phyloP scores from a whole-genome alignment of 2,888 invertebrate species.

The Ceramica pisi region DNA sequence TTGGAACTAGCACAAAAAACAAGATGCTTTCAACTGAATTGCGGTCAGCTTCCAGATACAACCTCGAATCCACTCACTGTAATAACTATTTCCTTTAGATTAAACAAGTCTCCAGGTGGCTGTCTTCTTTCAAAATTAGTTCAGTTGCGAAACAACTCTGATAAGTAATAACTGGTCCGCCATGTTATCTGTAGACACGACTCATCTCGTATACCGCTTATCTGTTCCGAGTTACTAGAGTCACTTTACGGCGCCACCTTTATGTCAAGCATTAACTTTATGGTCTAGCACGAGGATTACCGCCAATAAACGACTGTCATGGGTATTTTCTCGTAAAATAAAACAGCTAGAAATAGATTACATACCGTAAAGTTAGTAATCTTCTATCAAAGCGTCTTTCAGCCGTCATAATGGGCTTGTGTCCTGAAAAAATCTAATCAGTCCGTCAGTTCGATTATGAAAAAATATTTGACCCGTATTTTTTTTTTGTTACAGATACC shows the following conservation, averaged over 20 bases:
- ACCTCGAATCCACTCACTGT: neutral
- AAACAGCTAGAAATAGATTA: conserved; percentile 8
- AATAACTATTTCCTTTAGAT: neutral
- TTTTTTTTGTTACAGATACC: too few relatives aligned
- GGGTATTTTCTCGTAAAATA: conserved; percentile 28
- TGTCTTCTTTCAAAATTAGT: conserved; percentile 2
- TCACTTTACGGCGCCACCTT: conserved; percentile 43
- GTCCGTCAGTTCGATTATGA: too few relatives aligned
- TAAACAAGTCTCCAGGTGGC: neutral
- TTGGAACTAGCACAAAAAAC: neutral
- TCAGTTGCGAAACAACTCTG: conserved; percentile 10
- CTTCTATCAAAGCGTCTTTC: neutral
- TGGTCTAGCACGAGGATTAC: conserved; percentile 22
- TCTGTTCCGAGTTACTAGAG: conserved; percentile 20
- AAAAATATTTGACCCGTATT: too few relatives aligned
- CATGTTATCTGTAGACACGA: conserved; percentile 24
- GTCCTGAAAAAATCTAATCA: too few relatives aligned
- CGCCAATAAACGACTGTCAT: conserved; percentile 29
- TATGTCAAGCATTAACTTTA: conserved; percentile 49
- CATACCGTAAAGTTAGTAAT: neutral
- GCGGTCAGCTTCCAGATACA: neutral
- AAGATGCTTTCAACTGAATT: conserved; percentile 1
- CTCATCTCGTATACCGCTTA: conserved; percentile 29
- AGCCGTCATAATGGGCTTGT: neutral
- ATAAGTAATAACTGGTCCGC: neutral